These are phyloP conservation scores for Tamandua tetradactyla DNA, from an alignment of 2,797 vertebrate genomes.

Conservation along the genomic window DNA sequence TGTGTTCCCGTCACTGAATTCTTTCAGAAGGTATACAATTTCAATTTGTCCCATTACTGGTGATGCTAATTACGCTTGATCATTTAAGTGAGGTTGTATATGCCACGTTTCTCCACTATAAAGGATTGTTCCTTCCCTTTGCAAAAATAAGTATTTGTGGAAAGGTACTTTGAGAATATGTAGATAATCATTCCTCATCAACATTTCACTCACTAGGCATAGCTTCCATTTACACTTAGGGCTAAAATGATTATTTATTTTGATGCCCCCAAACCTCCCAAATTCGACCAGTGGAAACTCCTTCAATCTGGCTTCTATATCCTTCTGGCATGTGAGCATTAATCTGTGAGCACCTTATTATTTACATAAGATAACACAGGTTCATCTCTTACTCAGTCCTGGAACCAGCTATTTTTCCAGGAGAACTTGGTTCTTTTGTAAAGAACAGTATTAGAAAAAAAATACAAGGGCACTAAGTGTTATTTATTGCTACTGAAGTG, in stretches of 20 bases:
- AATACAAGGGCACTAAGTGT: background rate
- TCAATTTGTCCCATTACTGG: background rate
- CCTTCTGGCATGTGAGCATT: background rate
- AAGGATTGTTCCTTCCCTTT: background rate
- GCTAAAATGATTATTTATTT: slow-evolving; percentile 11
- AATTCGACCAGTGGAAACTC: background rate
- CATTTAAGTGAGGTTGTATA: background rate
- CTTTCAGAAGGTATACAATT: background rate
- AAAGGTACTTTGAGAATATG: background rate
- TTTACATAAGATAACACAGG: background rate
- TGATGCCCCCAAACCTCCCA: background rate
- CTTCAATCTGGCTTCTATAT: background rate
- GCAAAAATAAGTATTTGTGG: background rate
- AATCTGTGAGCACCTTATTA: background rate
- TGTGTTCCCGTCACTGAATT: background rate
- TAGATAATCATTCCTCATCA: slow-evolving; percentile 13
- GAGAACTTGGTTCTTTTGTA: background rate
- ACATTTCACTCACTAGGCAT: background rate
- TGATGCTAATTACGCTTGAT: background rate
- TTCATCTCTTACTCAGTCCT: background rate
- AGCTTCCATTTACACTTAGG: slow-evolving; percentile 21
- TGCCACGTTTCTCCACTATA: background rate
- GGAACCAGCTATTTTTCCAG: background rate
- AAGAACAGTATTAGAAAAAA: background rate
- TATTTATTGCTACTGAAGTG: background rate